Percentiles rank a stretch among this genome's conserved stretches.
These are phyloP conservation scores for Brachyptera putata DNA, from an alignment of 2,888 invertebrate genomes.

Conservation along the genomic window DNA sequence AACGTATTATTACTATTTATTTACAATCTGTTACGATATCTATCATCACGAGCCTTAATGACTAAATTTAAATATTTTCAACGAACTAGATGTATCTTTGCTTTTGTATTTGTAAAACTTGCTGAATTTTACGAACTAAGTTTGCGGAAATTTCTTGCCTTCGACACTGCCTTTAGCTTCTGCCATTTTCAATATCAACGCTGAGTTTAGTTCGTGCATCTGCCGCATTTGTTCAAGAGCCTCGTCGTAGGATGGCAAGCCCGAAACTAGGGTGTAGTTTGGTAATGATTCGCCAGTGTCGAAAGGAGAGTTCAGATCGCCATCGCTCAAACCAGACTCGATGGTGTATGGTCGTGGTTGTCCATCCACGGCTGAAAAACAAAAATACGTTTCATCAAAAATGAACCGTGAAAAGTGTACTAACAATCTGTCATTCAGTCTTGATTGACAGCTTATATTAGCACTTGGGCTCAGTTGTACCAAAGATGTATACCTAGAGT, in stretches of 20 bases:
- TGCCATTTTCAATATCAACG: conserved; percentile 22
- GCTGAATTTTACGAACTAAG: conserved; percentile 38
- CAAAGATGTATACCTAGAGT: no score
- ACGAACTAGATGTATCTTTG: no score
- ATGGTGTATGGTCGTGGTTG: conserved; percentile 10
- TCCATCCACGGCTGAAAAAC: conserved; percentile 27
- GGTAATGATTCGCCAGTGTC: conserved; percentile 45
- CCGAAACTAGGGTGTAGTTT: conserved; percentile 61
- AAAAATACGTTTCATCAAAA: background rate
- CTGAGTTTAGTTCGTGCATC: conserved; percentile 37
- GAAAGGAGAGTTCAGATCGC: conserved; percentile 3
- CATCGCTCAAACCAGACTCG: conserved; percentile 23
- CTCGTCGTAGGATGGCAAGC: conserved; percentile 59
- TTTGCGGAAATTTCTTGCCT: conserved; percentile 22
- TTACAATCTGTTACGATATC: no score
- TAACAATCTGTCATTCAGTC: no score
- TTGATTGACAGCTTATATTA: no score
- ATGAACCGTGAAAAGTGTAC: no score
- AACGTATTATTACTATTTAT: no score
- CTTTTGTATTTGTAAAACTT: conserved; percentile 43
- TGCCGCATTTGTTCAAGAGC: conserved; percentile 56
- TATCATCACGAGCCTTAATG: no score
- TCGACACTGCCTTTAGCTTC: conserved; percentile 14
- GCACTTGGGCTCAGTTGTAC: no score
- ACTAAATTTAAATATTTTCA: no score